Conservation (phyloP, 2,888 invertebrate species). For the Alitta virens region DNA sequence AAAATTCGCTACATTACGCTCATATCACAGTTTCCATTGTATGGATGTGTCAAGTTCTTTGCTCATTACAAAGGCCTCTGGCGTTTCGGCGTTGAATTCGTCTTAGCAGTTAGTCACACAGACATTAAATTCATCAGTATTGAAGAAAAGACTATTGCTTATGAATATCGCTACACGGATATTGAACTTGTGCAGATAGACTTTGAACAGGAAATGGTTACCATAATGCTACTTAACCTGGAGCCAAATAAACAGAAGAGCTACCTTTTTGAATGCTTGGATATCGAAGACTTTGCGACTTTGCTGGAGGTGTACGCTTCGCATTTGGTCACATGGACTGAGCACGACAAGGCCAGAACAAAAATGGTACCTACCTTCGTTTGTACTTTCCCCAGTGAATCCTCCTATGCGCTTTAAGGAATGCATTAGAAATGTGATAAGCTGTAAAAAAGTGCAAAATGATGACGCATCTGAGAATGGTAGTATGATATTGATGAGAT, state of each 20-base stretch:
- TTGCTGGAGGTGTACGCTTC: slow-evolving; percentile 90
- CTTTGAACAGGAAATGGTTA: slow-evolving; percentile 88
- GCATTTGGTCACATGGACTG: slow-evolving; percentile 66
- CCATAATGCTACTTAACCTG: slow-evolving; percentile 79
- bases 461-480: no score
- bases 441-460: no score
- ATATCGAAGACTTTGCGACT: slow-evolving; percentile 88
- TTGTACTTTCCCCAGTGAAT: no score
- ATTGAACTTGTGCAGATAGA: slow-evolving; percentile 88
- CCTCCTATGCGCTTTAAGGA: no score
- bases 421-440: no score
- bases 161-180: slow-evolving; percentile 86
- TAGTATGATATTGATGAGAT: no score
- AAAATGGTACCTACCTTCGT: no score
- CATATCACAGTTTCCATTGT: slow-evolving; percentile 94
- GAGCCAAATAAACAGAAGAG: slow-evolving; percentile 29
- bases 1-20: slow-evolving; percentile 76
- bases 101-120: slow-evolving; percentile 85
- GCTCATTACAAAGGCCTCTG: slow-evolving; percentile 92
- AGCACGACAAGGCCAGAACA: neutral
- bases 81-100: slow-evolving; percentile 72
- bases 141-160: slow-evolving; percentile 86
- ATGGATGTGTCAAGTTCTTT: slow-evolving; percentile 81
- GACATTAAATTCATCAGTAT: slow-evolving; percentile 88
- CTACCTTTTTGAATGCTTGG: slow-evolving; percentile 86